Conservation (phyloP, 2,888 invertebrate species). For the Microplitis manilae region DNA sequence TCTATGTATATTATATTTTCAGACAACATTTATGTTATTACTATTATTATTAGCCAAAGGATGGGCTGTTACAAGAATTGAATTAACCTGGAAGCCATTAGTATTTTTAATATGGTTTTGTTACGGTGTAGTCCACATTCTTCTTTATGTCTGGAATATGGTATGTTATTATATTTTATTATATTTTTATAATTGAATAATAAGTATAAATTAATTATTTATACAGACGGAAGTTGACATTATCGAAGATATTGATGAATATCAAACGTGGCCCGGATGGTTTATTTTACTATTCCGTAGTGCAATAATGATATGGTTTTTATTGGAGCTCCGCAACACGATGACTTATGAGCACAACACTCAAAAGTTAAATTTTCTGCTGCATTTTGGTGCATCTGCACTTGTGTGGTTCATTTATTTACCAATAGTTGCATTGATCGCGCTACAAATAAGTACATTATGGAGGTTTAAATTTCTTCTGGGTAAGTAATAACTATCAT, state of each 20-base stretch:
- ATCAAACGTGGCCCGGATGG: slow-evolving; percentile 98
- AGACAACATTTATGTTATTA: slow-evolving; percentile 95
- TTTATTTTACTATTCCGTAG: slow-evolving; percentile 90
- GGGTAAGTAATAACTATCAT: slow-evolving; percentile 75
- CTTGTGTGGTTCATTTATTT: slow-evolving; percentile 98
- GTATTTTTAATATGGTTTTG: slow-evolving; percentile 92
- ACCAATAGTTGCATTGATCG: slow-evolving; percentile 94
- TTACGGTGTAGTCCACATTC: slow-evolving; percentile 91
- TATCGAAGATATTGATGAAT: slow-evolving; percentile 96
- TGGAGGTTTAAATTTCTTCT: slow-evolving; percentile 96
- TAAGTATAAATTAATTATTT: slow-evolving; percentile 11
- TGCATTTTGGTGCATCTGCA: slow-evolving; percentile 97
- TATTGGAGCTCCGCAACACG: slow-evolving; percentile 82
- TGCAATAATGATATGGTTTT: slow-evolving; percentile 91
- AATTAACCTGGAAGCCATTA: slow-evolving; percentile 88
- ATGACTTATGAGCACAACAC: slow-evolving; percentile 87
- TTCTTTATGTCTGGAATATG: slow-evolving; percentile 96
- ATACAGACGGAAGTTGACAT: slow-evolving; percentile 94
- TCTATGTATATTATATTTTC: slow-evolving; percentile 53
- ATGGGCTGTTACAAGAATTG: slow-evolving; percentile 94
- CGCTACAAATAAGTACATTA: slow-evolving; percentile 92
- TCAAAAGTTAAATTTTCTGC: slow-evolving; percentile 90
- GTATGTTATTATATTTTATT: slow-evolving; percentile 75
- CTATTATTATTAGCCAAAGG: slow-evolving; percentile 94
- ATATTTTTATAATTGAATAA: neutral